Evolutionary conservation across 2,797 vertebrate species (phyloP), one percentile per base, ranked within the genome.

Genomic region (Leptodactylus fallax): DNA sequence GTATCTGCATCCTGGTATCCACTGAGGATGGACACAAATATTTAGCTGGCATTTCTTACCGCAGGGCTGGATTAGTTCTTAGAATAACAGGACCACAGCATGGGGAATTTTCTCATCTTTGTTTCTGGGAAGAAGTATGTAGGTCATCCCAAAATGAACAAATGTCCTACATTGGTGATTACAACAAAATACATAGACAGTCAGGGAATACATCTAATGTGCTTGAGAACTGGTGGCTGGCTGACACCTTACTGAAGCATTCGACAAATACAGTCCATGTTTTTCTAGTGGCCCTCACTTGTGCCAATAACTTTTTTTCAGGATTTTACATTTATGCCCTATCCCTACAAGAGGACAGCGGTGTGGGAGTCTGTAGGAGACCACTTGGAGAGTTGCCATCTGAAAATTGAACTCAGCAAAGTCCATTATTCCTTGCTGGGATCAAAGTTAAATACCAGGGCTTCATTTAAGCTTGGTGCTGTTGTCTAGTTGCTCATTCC

Each of bases 1-100:
- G 47, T 76, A 88, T 74, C 49, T 69, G 72, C 81, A 78, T 53
- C 25, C 45, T 56, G 87, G 74, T 58, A 79, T 84, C 77, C 65
- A 88, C 11, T 58, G 74, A 81, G 81, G 25, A 78, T 87, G 79
- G 74, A 77, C 78, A 63, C 16, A 88, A 69, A 72, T 81, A 87
- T 88, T 79, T 72, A 71, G 51, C 65, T 79, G 87, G 81, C 78
- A 85, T 88, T 88, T 88, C 53, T 85, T 85, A 81, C 87, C 79
- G 67, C 79, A 58, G 87, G 87, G 87, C 87, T 85, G 79, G 87
- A 85, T 85, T 88, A 88, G 69, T 56, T 81, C 56, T 88, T 81
- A 76, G 77, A 69, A 88, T 74, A 88, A 88, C 83, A 85, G 47
- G 56, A 49, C 67, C 67, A 76, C 80, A 36, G 69, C 27, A 63